Evolutionary conservation across 2,888 invertebrate species (phyloP).

Genomic region (Stenodera caucasica): DNA sequence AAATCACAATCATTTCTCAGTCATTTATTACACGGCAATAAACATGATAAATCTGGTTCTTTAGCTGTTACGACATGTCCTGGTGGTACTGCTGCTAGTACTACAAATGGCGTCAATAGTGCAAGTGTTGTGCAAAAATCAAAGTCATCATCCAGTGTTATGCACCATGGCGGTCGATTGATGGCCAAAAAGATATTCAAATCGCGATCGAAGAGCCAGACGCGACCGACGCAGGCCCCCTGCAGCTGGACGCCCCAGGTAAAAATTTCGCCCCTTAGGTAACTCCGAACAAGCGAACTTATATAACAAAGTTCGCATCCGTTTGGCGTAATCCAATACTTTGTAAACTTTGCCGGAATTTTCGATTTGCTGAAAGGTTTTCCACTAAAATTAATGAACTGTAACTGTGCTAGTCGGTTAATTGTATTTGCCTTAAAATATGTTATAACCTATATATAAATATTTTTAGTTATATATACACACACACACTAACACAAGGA

Average conservation of each 20-base stretch:
- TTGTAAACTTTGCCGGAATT: background rate
- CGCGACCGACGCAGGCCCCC: slow-evolving; percentile 62
- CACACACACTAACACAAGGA: background rate
- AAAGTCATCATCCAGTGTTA: slow-evolving; percentile 84
- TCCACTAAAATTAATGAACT: background rate
- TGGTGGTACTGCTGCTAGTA: background rate
- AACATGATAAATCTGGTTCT: slow-evolving; percentile 43
- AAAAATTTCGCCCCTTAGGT: too few relatives aligned
- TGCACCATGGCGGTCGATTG: slow-evolving; percentile 69
- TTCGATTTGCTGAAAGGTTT: background rate
- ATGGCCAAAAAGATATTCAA: slow-evolving; percentile 85
- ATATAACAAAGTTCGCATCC: too few relatives aligned
- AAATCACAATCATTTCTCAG: slow-evolving; percentile 66
- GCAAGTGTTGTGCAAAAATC: slow-evolving; percentile 78
- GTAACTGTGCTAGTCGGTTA: slow-evolving; percentile 6
- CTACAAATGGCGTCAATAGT: background rate
- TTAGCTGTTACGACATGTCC: slow-evolving; percentile 50
- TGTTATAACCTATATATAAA: slow-evolving; percentile 5
- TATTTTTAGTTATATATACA: slow-evolving; percentile 2
- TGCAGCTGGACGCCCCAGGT: slow-evolving; percentile 87
- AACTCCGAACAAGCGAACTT: too few relatives aligned
- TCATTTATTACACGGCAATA: slow-evolving; percentile 62
- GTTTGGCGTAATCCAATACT: background rate
- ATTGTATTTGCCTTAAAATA: background rate
- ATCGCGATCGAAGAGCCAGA: slow-evolving; percentile 80